phyloP scores from a whole-genome alignment of 2,797 vertebrate genomes.

The Eulemur rubriventer region DNA sequence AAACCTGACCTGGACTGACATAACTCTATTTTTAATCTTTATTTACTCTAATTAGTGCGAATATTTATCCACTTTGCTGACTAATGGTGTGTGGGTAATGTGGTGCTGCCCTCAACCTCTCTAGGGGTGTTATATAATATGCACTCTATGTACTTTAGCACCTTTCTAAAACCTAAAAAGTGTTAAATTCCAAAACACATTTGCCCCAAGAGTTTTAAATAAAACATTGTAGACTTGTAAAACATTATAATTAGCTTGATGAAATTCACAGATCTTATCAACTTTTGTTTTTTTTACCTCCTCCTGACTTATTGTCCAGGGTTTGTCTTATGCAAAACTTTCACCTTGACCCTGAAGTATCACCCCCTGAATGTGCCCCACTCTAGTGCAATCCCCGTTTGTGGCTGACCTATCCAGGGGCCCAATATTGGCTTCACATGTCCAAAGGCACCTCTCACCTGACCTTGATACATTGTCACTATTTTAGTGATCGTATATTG shows the following conservation, averaged over 20 bases:
- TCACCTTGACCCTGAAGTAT: not conserved
- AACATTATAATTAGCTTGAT: not conserved
- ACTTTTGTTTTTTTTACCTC: not conserved
- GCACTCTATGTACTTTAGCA: not conserved
- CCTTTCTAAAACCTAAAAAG: not conserved
- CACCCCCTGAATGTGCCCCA: no score
- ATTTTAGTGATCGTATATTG: not conserved
- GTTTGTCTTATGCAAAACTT: not conserved
- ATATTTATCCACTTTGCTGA: not conserved
- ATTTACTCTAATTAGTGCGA: constrained; percentile 34
- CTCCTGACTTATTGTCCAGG: not conserved
- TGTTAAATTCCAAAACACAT: not conserved
- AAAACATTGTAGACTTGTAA: not conserved
- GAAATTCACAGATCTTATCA: not conserved
- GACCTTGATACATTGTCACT: not conserved
- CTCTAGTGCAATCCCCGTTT: no score
- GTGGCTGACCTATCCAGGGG: not conserved
- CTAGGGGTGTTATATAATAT: not conserved
- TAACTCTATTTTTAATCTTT: constrained; percentile 38
- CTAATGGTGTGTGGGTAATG: not conserved
- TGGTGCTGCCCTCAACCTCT: not conserved
- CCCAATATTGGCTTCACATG: not conserved
- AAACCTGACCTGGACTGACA: constrained; percentile 18
- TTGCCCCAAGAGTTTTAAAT: not conserved
- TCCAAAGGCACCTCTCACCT: not conserved